phyloP scores from a whole-genome alignment of 2,113 vertebrate species.

The Spea multiplicata region DNA sequence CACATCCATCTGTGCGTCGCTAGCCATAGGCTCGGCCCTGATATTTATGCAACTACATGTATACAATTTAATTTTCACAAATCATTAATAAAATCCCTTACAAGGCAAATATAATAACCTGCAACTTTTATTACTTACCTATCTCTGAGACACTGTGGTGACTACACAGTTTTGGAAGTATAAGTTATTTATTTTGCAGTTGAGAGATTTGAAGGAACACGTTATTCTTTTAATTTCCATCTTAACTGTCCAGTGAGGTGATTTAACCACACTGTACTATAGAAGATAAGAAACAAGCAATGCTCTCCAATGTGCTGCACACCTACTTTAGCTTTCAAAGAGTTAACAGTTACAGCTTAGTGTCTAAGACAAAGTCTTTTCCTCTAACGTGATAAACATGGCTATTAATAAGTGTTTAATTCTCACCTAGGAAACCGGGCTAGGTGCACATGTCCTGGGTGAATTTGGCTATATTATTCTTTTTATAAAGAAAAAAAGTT shows the following conservation, averaged over 20 bases:
- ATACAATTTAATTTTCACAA: too few relatives aligned
- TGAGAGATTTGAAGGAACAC: not conserved
- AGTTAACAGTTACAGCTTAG: not conserved
- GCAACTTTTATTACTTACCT: too few relatives aligned
- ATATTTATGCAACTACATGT: too few relatives aligned
- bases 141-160: not conserved
- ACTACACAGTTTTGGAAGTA: not conserved
- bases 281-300: too few relatives aligned
- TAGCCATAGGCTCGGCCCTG: too few relatives aligned
- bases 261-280: not conserved
- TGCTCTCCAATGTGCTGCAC: too few relatives aligned
- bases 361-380: constrained; percentile 27
- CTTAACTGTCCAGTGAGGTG: not conserved
- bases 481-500: constrained; percentile 67
- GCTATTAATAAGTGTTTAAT: constrained; percentile 78
- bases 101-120: too few relatives aligned
- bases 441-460: constrained; percentile 67
- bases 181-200: not conserved
- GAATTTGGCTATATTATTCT: constrained; percentile 69
- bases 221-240: not conserved
- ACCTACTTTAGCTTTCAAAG: too few relatives aligned
- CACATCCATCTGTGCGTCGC: too few relatives aligned
- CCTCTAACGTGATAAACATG: constrained; percentile 64
- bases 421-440: constrained; percentile 72
- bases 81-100: too few relatives aligned